A percentile compares a stretch with the other conserved stretches of the same genome.
Evolutionary conservation across 2,797 vertebrate species (phyloP).

Genomic region (Trichosurus vulpecula): DNA sequence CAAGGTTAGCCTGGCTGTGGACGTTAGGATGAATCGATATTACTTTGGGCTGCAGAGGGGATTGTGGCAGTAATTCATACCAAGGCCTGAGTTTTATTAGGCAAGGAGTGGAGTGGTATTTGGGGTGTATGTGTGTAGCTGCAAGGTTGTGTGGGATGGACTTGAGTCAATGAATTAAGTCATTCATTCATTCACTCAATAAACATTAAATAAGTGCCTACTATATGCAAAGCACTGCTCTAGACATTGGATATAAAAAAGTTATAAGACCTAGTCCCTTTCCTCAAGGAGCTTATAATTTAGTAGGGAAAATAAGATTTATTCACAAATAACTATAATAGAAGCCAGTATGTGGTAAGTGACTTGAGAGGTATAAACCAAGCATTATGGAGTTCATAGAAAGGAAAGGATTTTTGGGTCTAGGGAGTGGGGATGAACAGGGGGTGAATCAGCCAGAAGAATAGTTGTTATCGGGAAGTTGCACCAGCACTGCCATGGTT

Average conservation of each 20-base stretch:
- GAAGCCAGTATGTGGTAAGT: background rate
- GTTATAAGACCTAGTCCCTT: background rate
- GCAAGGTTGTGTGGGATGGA: background rate
- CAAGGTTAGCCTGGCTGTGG: conserved; percentile 26
- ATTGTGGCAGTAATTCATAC: background rate
- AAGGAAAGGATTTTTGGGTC: background rate
- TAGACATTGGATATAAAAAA: background rate
- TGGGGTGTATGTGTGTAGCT: background rate
- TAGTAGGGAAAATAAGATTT: background rate
- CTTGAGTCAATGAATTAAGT: conserved; percentile 3
- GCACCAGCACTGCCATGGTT: background rate
- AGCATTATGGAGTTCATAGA: background rate
- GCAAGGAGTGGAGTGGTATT: background rate
- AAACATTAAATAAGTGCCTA: background rate
- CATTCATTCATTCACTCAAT: conserved; percentile 9
- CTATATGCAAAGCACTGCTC: background rate
- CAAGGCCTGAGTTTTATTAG: background rate
- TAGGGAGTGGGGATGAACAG: background rate
- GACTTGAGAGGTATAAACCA: background rate
- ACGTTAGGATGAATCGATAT: conserved; percentile 3
- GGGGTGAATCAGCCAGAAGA: background rate
- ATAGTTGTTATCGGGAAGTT: background rate
- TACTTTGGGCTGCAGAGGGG: background rate
- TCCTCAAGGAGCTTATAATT: background rate
- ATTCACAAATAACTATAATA: background rate